phyloP scores from a whole-genome alignment of 2,888 invertebrate genomes.

The Linyphia triangularis region DNA sequence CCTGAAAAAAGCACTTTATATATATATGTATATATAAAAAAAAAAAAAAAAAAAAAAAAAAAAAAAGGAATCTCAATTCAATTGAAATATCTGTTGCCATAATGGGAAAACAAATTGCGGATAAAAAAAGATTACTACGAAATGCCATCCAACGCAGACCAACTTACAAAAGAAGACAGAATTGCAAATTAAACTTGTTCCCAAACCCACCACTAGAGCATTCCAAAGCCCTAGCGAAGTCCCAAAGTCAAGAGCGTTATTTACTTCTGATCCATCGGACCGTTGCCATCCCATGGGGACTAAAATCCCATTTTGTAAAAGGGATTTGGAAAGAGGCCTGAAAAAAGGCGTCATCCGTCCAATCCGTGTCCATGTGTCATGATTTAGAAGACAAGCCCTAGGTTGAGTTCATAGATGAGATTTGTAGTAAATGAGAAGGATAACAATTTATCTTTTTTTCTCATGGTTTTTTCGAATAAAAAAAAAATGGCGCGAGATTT shows the following conservation, averaged over 20 bases:
- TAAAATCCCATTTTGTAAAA: constrained; percentile 39
- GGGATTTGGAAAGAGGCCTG: constrained; percentile 10
- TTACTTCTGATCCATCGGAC: neutral
- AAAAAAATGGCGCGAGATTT: neutral
- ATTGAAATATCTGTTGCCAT: neutral
- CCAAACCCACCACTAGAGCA: too few relatives aligned
- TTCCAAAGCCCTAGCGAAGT: neutral
- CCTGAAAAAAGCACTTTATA: too few relatives aligned
- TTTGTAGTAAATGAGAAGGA: constrained; percentile 17
- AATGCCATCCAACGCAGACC: too few relatives aligned
- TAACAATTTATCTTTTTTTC: constrained; percentile 23
- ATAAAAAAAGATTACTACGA: neutral
- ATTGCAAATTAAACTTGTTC: too few relatives aligned
- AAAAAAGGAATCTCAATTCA: neutral
- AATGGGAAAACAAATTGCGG: neutral
- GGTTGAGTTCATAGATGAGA: constrained; percentile 11
- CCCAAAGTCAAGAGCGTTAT: neutral
- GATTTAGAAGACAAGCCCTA: constrained; percentile 3
- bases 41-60: too few relatives aligned
- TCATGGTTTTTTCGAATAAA: neutral
- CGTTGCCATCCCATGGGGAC: neutral
- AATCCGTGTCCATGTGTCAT: neutral
- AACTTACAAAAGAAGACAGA: too few relatives aligned
- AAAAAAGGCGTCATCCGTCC: constrained; percentile 12
- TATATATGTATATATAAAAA: too few relatives aligned